Evolutionary conservation across 2,797 vertebrate genomes (phyloP), one percentile per base, ranked within the genome.

Genomic region (Dendrocincla tyrannina): DNA sequence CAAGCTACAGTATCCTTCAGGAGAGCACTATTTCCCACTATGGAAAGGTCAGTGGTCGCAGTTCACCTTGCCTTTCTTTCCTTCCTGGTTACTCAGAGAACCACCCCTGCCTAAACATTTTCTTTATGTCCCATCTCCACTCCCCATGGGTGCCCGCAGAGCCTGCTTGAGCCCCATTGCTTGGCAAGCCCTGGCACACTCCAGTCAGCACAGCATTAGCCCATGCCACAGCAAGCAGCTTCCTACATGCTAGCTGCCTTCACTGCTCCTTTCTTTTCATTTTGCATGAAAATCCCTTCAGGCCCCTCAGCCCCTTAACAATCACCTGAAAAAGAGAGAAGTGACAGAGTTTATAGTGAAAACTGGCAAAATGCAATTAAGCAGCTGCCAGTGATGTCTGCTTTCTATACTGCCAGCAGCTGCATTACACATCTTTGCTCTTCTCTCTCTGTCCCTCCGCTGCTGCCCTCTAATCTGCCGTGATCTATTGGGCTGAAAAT

Each of bases 351-450:
- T 80, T 76, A 32, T 6, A 72, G 60, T 28, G 68, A 92, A 93
- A 93, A 67, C 24, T 68, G 62, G 62, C 46, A 93, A 92, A 74
- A 78, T 39, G 32, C 25, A 95, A 92, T 88, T 80, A 91, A 80
- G 68, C 60, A 89, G 66, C 77, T 85, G 78, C 44, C 60, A 49
- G 52, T 32, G 23, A 82, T 47, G 25, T 62, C 89, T 89, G 47
- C 44, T 82, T 62, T 59, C 59, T n/a, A 12, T 33, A 63, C 13
- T 82, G 35, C 56, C 60, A 73, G 23, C 55, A 86, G 80, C 55
- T 82, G 49, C n/a, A 44, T 55, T 79, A 13, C 14, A 16, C 44
- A 44, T 59, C 63, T 11, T 52, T 74, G 47, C 52, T 79, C 8
- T n/a, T 76, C 63, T 80, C 44, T 32, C 56, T 81, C 41, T 59